A percentile compares a stretch with the other conserved stretches of the same genome.
phyloP scores from a whole-genome alignment of 2,888 invertebrate genomes.

The Cotesia congregata region DNA sequence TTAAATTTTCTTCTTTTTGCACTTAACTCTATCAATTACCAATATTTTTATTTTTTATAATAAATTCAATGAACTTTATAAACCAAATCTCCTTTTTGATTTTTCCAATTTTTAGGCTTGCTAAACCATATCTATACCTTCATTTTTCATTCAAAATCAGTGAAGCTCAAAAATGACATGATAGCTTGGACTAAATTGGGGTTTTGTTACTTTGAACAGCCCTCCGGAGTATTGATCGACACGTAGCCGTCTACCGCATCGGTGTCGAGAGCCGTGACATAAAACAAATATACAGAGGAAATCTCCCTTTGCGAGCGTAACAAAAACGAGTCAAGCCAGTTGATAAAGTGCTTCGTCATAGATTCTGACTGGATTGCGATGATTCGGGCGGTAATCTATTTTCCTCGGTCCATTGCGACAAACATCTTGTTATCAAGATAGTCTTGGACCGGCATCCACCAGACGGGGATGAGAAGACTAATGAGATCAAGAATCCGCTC shows the following conservation, averaged over 20 bases:
- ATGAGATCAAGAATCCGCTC: slow-evolving; percentile 45
- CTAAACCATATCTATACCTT: no score
- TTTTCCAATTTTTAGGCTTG: no score
- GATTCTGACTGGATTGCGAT: slow-evolving; percentile 1
- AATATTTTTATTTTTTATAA: no score
- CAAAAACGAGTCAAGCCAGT: not conserved
- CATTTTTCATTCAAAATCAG: no score
- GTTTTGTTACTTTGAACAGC: slow-evolving; percentile 10
- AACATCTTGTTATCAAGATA: slow-evolving; percentile 53
- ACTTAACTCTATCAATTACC: no score
- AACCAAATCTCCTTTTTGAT: no score
- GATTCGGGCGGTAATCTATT: slow-evolving; percentile 49
- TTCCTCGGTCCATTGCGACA: slow-evolving; percentile 51
- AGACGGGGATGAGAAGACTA: slow-evolving; percentile 33
- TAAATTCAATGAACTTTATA: no score
- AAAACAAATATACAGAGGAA: not conserved
- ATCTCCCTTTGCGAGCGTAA: not conserved
- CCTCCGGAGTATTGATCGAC: slow-evolving; percentile 20
- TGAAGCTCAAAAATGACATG: not conserved
- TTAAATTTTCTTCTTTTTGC: no score
- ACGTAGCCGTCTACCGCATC: slow-evolving; percentile 14
- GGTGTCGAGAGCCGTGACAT: slow-evolving; percentile 2
- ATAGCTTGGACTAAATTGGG: slow-evolving; percentile 18
- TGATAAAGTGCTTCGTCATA: slow-evolving; percentile 6
- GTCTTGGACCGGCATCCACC: slow-evolving; percentile 5